A percentile compares a stretch with the other conserved stretches of the same genome.
Evolutionary conservation across 2,113 vertebrate genomes (phyloP).

Genomic region (Heptranchias perlo): DNA sequence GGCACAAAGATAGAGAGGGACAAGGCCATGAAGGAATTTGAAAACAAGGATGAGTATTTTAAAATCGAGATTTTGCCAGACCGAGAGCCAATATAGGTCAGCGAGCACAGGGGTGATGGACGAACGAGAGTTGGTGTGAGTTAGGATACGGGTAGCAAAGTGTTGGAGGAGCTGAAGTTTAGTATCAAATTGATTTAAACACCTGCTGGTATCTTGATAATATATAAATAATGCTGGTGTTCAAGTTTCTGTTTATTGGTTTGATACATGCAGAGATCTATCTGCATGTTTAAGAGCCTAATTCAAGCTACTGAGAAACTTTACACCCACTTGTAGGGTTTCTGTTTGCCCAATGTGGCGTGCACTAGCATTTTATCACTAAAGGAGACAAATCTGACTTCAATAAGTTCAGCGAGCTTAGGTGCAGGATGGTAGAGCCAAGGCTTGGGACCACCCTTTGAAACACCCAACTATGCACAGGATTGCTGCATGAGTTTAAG

Average conservation of each 20-base stretch:
- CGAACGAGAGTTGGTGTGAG: no score
- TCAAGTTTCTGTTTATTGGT: background rate
- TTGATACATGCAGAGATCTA: background rate
- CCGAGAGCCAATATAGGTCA: no score
- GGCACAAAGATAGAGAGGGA: no score
- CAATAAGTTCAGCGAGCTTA: background rate
- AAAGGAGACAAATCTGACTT: background rate
- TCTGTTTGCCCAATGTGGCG: background rate
- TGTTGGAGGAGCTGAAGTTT: no score
- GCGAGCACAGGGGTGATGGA: no score
- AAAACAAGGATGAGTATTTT: no score
- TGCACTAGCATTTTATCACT: no score
- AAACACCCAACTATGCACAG: background rate
- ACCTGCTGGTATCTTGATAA: background rate
- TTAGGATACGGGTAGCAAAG: no score
- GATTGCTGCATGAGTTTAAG: background rate
- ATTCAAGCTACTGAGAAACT: background rate
- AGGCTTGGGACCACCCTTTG: background rate
- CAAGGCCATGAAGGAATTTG: no score
- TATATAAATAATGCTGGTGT: background rate
- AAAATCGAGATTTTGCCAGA: no score
- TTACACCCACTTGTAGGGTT: background rate
- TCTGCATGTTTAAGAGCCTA: background rate
- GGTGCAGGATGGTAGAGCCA: background rate
- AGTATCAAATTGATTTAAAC: background rate